Base-by-base conservation (phyloP, 2,888 invertebrate genomes). In the Nomada lathburiana region DNA sequence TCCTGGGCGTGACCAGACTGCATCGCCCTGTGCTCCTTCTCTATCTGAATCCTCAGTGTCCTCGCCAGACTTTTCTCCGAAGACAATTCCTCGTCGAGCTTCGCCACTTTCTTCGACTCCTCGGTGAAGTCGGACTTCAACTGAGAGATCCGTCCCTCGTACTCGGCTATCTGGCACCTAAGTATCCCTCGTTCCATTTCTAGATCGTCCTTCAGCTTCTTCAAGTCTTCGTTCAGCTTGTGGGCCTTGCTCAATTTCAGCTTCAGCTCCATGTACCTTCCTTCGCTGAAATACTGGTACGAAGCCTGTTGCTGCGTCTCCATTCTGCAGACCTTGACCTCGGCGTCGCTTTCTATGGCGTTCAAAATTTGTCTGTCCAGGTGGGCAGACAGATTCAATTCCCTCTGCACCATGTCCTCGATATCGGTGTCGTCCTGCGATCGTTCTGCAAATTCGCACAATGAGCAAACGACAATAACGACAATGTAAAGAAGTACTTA, bases 321-420 rank as follows among this genome's bases (percentile, higher is more conserved):
- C 23, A 36, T 3, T 29, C 23, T 63, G 13, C 64, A 44, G 7
- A 82, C 76, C 0, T 85, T 81, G 5, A 91, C 91, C 26, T 92
- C 92, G 0, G 84, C 63, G 20, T 94, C 93, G 75, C 94, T 95
- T 80, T 95, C 95, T 23, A 96, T 95, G 0, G 95, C 96, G 71
- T 94, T 95, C 44, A 96, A 92, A 53, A 96, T 95, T 84, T 95
- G 95, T 3, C 95, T 95, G 88, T 96, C 96, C 36, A 96, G 91
- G 83, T 95, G 95, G 0, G 95, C 95, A 0, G 96, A 96, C 80
- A 95, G 94, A 90, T 96, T 95, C 1, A 96, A 88, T 88, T 96
- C 96, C 80, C 95, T 94, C 64, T 95, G 95, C 3, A 96, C 94
- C 92, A 92, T 93, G 20, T 93, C 92, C 60, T 91, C 91, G 65